phyloP scores from a whole-genome alignment of 2,797 vertebrate species.

The Anabacerthia variegaticeps region DNA sequence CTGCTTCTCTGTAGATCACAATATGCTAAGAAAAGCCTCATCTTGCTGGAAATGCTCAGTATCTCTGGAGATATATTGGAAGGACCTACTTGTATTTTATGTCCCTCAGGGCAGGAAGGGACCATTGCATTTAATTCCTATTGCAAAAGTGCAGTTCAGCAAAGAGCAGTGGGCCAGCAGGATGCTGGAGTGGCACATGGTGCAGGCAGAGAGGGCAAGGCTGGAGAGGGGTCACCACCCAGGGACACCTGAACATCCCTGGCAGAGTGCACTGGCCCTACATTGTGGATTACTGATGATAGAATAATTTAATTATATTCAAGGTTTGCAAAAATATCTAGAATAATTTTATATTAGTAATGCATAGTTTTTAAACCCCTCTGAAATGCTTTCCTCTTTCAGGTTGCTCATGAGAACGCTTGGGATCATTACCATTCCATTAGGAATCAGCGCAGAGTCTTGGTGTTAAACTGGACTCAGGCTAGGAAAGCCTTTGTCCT shows the following conservation, averaged over 20 bases:
- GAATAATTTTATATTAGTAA: background rate
- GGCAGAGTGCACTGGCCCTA: background rate
- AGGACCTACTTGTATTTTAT: background rate
- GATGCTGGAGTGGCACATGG: background rate
- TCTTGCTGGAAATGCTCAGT: background rate
- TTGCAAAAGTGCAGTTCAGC: accelerated
- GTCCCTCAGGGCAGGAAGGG: background rate
- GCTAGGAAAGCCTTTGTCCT: conserved; percentile 79
- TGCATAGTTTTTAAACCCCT: background rate
- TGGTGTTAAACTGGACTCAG: conserved; percentile 79
- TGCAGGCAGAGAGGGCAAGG: background rate
- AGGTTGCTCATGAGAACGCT: conserved; percentile 83
- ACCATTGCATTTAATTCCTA: accelerated
- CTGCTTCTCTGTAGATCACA: background rate
- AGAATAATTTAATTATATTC: too few relatives aligned
- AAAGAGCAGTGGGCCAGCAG: background rate
- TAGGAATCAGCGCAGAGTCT: conserved; percentile 72
- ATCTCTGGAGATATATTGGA: background rate
- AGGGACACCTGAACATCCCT: accelerated
- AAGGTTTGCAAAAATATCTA: background rate
- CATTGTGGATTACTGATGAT: accelerated
- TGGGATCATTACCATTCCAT: conserved; percentile 78
- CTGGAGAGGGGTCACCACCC: background rate
- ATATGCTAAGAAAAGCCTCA: background rate
- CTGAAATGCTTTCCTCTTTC: background rate